These are phyloP conservation scores for Pedionomus torquatus DNA, from an alignment of 2,113 vertebrate species.

Conservation along the genomic window DNA sequence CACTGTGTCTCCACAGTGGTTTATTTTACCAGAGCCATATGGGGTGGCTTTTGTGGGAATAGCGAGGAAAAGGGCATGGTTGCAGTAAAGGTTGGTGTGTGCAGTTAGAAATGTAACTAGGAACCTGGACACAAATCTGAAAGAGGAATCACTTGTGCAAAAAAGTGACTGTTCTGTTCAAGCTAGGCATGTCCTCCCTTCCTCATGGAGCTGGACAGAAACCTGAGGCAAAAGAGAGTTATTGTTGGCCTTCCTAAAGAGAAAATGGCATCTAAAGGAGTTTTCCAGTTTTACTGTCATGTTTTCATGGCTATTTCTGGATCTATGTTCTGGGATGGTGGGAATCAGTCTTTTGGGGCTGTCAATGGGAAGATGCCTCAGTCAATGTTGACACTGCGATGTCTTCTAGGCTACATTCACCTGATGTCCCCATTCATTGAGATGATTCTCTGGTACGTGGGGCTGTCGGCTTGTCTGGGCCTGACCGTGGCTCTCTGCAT, in stretches of 20 bases:
- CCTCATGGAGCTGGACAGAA: not conserved
- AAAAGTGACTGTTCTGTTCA: not conserved
- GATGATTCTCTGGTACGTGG: slow-evolving; percentile 94
- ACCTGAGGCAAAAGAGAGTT: not conserved
- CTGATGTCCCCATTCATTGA: slow-evolving; percentile 95
- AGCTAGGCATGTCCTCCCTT: not conserved
- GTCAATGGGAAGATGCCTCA: not conserved
- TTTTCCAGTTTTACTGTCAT: not conserved
- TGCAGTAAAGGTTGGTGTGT: not conserved
- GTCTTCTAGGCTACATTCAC: slow-evolving; percentile 89
- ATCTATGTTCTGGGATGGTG: rapidly evolving
- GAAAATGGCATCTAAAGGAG: not conserved
- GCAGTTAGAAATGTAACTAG: not conserved
- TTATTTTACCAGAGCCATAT: not conserved
- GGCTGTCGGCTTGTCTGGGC: slow-evolving; percentile 90
- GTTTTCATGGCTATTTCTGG: not conserved
- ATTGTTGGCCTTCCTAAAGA: not conserved
- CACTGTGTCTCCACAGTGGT: not conserved
- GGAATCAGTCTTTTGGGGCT: not conserved
- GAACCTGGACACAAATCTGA: not conserved
- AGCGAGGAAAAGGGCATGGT: not conserved
- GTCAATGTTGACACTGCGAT: not conserved
- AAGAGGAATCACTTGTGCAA: not conserved
- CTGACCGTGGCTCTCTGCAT: slow-evolving; percentile 91
- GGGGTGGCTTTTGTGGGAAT: not conserved